These are phyloP conservation scores for Junonia oenone DNA, from an alignment of 2,888 invertebrate genomes.

Conservation along the genomic window DNA sequence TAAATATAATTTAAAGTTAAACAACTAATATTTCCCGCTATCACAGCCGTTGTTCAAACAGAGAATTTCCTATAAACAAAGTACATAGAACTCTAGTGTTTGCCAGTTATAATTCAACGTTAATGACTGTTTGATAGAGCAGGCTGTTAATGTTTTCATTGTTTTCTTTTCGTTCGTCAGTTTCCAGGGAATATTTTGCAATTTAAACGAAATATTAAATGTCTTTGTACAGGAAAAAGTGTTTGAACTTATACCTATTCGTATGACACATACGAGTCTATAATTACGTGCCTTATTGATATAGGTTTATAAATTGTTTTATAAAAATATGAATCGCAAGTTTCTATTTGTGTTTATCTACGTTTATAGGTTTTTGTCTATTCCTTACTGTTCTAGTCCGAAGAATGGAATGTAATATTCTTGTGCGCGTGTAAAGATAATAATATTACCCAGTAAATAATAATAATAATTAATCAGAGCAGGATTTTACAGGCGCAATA, in stretches of 20 bases:
- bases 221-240: background rate
- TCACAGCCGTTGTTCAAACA: constrained; percentile 8
- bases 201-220: constrained; percentile 6
- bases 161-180: constrained; percentile 32
- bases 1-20: background rate
- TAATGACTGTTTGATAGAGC: constrained; percentile 43
- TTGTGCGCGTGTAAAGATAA: too few relatives aligned
- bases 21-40: background rate
- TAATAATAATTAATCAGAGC: too few relatives aligned
- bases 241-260: background rate
- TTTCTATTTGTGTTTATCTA: too few relatives aligned
- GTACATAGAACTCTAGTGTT: constrained; percentile 37
- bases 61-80: constrained; percentile 13
- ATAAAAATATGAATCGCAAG: too few relatives aligned
- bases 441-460: too few relatives aligned
- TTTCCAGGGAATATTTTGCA: constrained; percentile 11
- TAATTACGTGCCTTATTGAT: too few relatives aligned
- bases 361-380: too few relatives aligned
- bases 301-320: too few relatives aligned
- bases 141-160: constrained; percentile 31
- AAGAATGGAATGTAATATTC: too few relatives aligned
- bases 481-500: too few relatives aligned
- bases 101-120: constrained; percentile 31
- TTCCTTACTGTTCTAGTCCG: too few relatives aligned
- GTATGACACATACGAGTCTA: background rate